phyloP scores from a whole-genome alignment of 2,888 invertebrate genomes.

The Aspidiotus rigidus region DNA sequence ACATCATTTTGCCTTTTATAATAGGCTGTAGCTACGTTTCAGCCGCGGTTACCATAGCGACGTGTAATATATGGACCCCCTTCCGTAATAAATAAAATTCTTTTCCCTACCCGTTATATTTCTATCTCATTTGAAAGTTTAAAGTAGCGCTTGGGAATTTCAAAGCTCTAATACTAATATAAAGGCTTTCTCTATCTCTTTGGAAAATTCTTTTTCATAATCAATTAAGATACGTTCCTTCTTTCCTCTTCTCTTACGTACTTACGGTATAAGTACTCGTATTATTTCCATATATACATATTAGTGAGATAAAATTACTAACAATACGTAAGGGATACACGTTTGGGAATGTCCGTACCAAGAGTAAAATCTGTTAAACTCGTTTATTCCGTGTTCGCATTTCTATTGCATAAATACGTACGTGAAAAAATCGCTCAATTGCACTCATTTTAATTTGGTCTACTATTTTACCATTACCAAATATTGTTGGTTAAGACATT shows the following conservation, averaged over 20 bases:
- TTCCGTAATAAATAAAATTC: conserved; percentile 35
- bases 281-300: too few species aligned
- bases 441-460: too few species aligned
- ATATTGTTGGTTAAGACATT: too few species aligned
- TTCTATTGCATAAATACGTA: too few species aligned
- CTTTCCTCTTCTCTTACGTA: neutral
- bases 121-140: conserved; percentile 35
- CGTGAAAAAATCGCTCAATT: too few species aligned
- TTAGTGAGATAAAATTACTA: too few species aligned
- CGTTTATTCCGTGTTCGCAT: too few species aligned
- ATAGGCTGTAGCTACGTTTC: conserved; percentile 33
- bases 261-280: too few species aligned
- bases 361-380: too few species aligned
- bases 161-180: conserved; percentile 32
- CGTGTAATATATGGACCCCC: conserved; percentile 34
- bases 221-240: conserved; percentile 21
- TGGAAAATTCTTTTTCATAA: conserved; percentile 27
- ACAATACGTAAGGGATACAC: too few species aligned
- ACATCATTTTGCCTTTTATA: conserved; percentile 32
- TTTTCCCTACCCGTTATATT: conserved; percentile 31
- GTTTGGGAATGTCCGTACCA: too few species aligned
- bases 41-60: conserved; percentile 31
- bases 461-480: too few species aligned
- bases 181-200: conserved; percentile 17
- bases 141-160: conserved; percentile 34